Evolutionary conservation across 1,140 invertebrate species (phyloP).

Genomic region (Ruditapes philippinarum): DNA sequence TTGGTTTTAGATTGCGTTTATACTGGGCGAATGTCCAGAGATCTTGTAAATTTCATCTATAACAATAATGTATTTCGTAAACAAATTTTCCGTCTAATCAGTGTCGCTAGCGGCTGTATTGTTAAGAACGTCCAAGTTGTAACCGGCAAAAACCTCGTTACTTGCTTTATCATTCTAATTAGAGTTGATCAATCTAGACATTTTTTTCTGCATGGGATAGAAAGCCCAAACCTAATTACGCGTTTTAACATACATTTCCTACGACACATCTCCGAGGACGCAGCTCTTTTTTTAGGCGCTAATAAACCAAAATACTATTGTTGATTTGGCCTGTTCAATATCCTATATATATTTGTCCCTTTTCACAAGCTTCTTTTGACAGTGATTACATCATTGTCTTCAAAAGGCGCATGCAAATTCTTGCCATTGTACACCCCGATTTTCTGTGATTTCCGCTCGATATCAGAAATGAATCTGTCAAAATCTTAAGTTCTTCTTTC

Average conservation of each 20-base stretch:
- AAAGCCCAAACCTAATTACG: slow-evolving; percentile 60
- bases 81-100: slow-evolving; percentile 60
- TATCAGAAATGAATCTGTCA: slow-evolving; percentile 64
- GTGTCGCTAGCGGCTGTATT: slow-evolving; percentile 6
- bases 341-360: slow-evolving; percentile 54
- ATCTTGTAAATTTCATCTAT: slow-evolving; percentile 57
- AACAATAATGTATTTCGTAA: slow-evolving; percentile 59
- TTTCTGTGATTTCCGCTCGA: slow-evolving; percentile 53
- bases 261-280: slow-evolving; percentile 40
- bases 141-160: slow-evolving; percentile 25
- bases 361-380: slow-evolving; percentile 56
- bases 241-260: slow-evolving; percentile 67
- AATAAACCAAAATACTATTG: slow-evolving; percentile 64
- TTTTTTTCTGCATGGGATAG: slow-evolving; percentile 45
- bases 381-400: slow-evolving; percentile 67
- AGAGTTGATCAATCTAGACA: slow-evolving; percentile 54
- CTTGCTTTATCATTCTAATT: slow-evolving; percentile 67
- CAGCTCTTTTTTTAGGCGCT: slow-evolving; percentile 41
- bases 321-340: slow-evolving; percentile 41
- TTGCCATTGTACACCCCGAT: slow-evolving; percentile 36
- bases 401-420: slow-evolving; percentile 61
- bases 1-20: slow-evolving; percentile 18
- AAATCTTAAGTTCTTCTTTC: slow-evolving; percentile 67
- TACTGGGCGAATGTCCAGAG: slow-evolving; percentile 23
- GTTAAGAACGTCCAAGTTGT: slow-evolving; percentile 25